Evolutionary conservation across 2,888 invertebrate genomes (phyloP), one percentile per base, ranked within the genome.

Genomic region (Taphrorychus bicolor): DNA sequence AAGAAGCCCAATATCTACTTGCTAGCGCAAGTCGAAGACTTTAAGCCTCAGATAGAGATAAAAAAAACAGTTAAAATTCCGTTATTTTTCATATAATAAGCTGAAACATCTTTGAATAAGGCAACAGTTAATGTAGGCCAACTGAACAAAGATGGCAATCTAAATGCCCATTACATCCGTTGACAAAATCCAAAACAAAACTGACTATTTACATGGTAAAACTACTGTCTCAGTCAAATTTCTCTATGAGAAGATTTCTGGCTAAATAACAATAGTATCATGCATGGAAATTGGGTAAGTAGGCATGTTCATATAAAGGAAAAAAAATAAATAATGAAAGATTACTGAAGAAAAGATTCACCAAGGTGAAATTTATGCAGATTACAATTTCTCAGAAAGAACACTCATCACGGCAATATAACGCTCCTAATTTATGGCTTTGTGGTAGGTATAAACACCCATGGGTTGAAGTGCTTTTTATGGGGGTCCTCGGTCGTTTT

Each of bases 111-210:
- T 64, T 63, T 59, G 59, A 63, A 69, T 49, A 64, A 19, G 59
- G 18, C 51, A 56, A 57, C 57, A 41, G 52, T 18, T 63, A 69
- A 69, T 64, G 69, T 69, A 69, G 69, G 69, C 69, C 64, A 69
- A 56, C 42, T 59, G 54, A 59, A 69, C 59, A 69, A 63, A 69
- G 69, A 69, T 64, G 21, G 42, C 64, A 51, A 69, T 69, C 69
- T 64, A 57, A 58, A 59, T 57, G 64, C 52, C 45, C 67, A 59
- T 67, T 69, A 59, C 66, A 48, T 49, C 32, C 22, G 54, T 16
- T 54, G 16, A 54, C 32, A 16, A 32, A 54, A 24, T 54, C 18
- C 18, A 9, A 22, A 21, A 45, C n/a, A 51, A 51, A 51, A 51
- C 19, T n/a, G 21, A n/a, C 51, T 51, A 23, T 45, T 61, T 32